Evolutionary conservation across 2,797 vertebrate species (phyloP).

Genomic region (Sebastes oblongus): DNA sequence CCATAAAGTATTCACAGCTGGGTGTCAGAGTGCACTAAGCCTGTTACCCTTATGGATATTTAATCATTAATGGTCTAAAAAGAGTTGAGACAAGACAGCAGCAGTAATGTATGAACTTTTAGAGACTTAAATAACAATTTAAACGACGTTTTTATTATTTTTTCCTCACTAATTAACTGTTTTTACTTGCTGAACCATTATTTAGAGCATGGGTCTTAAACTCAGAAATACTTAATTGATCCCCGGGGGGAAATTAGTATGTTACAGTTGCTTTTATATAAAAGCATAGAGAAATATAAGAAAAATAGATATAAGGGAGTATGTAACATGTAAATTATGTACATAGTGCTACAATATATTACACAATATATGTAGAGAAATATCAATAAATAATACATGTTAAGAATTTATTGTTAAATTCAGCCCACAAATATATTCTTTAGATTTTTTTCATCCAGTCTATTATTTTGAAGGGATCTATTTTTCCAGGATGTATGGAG

Average conservation of each 20-base stretch:
- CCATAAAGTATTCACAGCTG: background rate
- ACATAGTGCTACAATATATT: background rate
- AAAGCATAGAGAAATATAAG: too few species aligned
- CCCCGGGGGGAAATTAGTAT: rapidly evolving
- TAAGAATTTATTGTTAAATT: background rate
- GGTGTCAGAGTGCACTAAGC: background rate
- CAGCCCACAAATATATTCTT: background rate
- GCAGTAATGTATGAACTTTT: background rate
- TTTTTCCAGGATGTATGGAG: too few species aligned
- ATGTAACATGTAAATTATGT: too few species aligned
- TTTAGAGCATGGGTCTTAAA: rapidly evolving
- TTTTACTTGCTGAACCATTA: too few species aligned
- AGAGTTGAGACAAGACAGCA: background rate
- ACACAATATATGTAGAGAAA: background rate
- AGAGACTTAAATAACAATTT: background rate
- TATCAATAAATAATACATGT: background rate
- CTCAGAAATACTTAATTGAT: too few species aligned
- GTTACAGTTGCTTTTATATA: too few species aligned
- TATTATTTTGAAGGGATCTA: too few species aligned
- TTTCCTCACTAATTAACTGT: background rate
- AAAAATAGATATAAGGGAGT: too few species aligned
- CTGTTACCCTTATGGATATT: background rate
- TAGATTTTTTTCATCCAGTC: too few species aligned
- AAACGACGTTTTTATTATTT: rapidly evolving
- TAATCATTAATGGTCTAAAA: background rate